These are phyloP conservation scores for Paralvinella palmiformis DNA, from an alignment of 1,140 invertebrate genomes.

Conservation along the genomic window DNA sequence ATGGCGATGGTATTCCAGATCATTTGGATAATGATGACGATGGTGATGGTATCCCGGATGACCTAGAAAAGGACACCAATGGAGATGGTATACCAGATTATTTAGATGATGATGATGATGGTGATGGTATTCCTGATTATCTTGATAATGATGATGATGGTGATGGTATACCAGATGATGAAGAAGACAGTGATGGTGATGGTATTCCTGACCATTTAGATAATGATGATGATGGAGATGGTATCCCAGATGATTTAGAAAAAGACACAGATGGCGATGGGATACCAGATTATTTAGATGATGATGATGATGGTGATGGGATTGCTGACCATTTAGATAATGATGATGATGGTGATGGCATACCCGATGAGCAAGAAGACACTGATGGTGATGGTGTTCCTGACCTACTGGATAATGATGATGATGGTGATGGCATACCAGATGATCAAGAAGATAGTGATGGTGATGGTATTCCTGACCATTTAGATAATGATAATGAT, in stretches of 20 bases:
- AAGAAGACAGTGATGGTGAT: slow-evolving; percentile 31
- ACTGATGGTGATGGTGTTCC: slow-evolving; percentile 35
- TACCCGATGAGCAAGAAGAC: slow-evolving; percentile 28
- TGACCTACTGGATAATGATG: slow-evolving; percentile 37
- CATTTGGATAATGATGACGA: slow-evolving; percentile 29
- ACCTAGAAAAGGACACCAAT: slow-evolving; percentile 28
- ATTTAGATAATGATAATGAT: slow-evolving; percentile 17
- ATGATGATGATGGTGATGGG: slow-evolving; percentile 31
- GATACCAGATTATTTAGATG: slow-evolving; percentile 35
- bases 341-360: slow-evolving; percentile 35
- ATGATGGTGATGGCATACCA: slow-evolving; percentile 40
- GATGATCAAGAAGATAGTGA: slow-evolving; percentile 23
- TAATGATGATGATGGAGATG: slow-evolving; percentile 29
- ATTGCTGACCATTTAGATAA: slow-evolving; percentile 37
- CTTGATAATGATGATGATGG: slow-evolving; percentile 33
- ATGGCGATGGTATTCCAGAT: slow-evolving; percentile 39
- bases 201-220: slow-evolving; percentile 24
- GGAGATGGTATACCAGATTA: slow-evolving; percentile 38
- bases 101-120: slow-evolving; percentile 27
- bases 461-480: slow-evolving; percentile 23
- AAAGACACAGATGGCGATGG: slow-evolving; percentile 32
- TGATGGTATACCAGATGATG: slow-evolving; percentile 37
- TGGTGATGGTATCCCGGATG: slow-evolving; percentile 41
- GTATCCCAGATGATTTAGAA: slow-evolving; percentile 16
- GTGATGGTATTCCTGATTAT: slow-evolving; percentile 36